Base-by-base conservation (phyloP, 1,140 invertebrate species). In the Leguminivora glycinivorella region DNA sequence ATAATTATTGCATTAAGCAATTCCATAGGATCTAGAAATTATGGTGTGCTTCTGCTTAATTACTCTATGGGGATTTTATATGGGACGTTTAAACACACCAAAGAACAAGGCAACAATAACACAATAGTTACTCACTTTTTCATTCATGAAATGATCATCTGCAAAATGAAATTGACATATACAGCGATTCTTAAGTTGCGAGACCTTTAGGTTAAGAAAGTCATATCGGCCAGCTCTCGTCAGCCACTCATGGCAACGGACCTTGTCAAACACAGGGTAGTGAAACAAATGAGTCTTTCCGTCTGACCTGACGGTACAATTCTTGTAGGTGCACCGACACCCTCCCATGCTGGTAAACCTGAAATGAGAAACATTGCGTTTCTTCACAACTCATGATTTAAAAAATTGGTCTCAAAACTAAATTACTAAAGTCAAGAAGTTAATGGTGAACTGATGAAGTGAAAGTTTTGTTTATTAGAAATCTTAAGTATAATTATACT, bases 251-350 rank as follows among this genome's bases (percentile, higher is more conserved):
- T 90, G 88, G 75, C 93, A 94, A 68, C 93, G 79, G 25, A 92
- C 78, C 76, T 88, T 91, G 63, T 94, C 92, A 82, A 92, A 93
- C 5, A 94, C 93, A 0, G 93, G 93, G 72, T 92, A 94, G 79
- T 94, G 93, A 72, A 94, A 94, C 84, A 93, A 93, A 77, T 93
- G 93, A 0, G 93, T 89, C 69, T 91, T 90, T 19, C 92, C 92
- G 82, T 92, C 90, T 7, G 89, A 84, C 74, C 90, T 89, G 3
- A 91, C 88, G 4, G 83, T 87, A 75, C 93, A 94, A 67, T 88
- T 92, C 56, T 88, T 88, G 73, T 93, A 94, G 47, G 91, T 88
- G 80, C 93, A 94, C 17, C 90, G 83, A 71, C 92, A 93, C 1
- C 93, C 93, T 63, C 93, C 93, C 93, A 94, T 94, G 29, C 26